Base-by-base conservation (phyloP, 2,797 vertebrate species). In the Aplochiton taeniatus region DNA sequence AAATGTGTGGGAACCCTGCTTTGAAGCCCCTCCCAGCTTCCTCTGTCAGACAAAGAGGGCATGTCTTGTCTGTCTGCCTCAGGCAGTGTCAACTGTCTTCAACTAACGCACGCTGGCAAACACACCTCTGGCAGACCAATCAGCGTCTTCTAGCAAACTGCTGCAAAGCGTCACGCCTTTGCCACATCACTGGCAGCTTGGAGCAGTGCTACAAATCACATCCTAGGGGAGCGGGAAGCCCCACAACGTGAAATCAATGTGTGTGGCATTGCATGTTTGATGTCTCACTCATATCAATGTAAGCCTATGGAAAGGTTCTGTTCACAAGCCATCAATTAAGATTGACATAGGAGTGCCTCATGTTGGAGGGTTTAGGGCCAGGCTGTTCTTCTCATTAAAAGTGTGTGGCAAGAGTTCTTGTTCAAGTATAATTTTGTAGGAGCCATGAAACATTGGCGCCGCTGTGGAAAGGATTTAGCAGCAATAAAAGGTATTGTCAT, bases 381-480 rank as follows among this genome's bases (percentile, higher is more conserved):
- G 42, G 31, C 41, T 12, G 49, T 65, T 59, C 52, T 51, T 56
- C 61, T 13, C 16, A 61, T 65, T 68, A 18, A 20, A 48, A 78
- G 11, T 12, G 4, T 61, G 47, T 77, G 13, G 16, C n/a, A 16
- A 43, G 41, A 9, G n/a, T 42, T 42, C n/a, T 42, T 42, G 41
- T n/a, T n/a, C 16, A 58, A 43, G 9, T 1, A 9, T 58, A 11
- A 16, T 43, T 63, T 58, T 53, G 41, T 63, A 67, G 44, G 65
- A 74, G 6, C 58, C 68, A 65, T 45, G 65, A 72, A 69, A 69
- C 31, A 31, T 63, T 14, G 54, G 73, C 64, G 73, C 59, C 19
- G 58, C 46, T 4, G 13, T 43, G 12, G 50, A 42, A 77, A 75
- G 69, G 52, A 71, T 80, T 82, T 70, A 83, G 63, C 64, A 63